Base-by-base conservation (phyloP, 2,113 vertebrate species). In the Gallinago paraguaiae region DNA sequence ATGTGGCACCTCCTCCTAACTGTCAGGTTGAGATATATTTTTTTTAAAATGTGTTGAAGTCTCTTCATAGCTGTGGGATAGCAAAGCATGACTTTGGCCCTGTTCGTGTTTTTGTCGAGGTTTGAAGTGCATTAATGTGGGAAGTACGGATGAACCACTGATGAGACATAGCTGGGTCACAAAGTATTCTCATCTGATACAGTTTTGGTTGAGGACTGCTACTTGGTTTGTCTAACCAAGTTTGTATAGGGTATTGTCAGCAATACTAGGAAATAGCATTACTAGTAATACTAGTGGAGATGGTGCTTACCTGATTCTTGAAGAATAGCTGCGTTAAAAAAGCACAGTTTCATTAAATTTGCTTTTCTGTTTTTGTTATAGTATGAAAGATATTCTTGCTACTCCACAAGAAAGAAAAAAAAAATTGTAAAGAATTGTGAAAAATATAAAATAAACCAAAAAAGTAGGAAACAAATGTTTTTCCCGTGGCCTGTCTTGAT, bases 151-250 rank as follows among this genome's bases (percentile, higher is more conserved):
- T 46, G 17, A 80, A 6, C 27, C 48, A 19, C 50, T 31, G 28
- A 18, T 74, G 31, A 91, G 60, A 28, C 19, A 6, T 23, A 64
- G 11, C 50, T 41, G 22, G 63, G 39, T 60, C 43, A 39, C 39
- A 33, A 33, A 50, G 23, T 48, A 60, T 7, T 35, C 11, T 2
- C 8, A 5, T 11, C 9, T 5, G 12, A 0, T 31, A 4, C 7
- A 74, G 45, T 57, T 92, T 59, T 56, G 9, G 9, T 1, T 61
- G 18, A 12, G 10, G 8, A 16, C 18, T 67, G 48, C 30, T 87
- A 0, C 19, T 67, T 69, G 2, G 1, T 76, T 72, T 10, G 2
- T 64, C 10, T 56, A 4, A n/a, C 35, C 15, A 31, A 70, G 14
- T 68, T 95, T 37, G 14, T 78, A 6, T 12, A 51, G 12, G 10